These are phyloP conservation scores for Phortica variegata DNA, from an alignment of 1,140 invertebrate species.

Conservation along the genomic window DNA sequence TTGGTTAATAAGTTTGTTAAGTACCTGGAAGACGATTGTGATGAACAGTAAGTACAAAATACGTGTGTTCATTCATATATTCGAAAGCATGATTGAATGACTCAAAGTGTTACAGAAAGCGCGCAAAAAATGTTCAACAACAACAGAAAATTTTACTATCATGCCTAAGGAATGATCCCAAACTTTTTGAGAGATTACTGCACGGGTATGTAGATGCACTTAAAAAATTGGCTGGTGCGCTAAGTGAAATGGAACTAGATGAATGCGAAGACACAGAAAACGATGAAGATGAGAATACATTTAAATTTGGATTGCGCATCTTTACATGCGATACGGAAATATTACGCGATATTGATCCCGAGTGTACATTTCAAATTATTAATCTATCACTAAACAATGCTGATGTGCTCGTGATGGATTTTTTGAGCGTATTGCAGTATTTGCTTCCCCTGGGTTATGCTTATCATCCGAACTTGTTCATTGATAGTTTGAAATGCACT, in stretches of 20 bases:
- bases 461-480: slow-evolving; percentile 31
- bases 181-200: slow-evolving; percentile 30
- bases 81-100: background rate
- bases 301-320: slow-evolving; percentile 16
- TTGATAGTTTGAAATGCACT: slow-evolving; percentile 25
- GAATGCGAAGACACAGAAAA: slow-evolving; percentile 15
- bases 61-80: too few relatives aligned
- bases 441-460: slow-evolving; percentile 30
- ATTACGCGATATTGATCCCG: slow-evolving; percentile 33
- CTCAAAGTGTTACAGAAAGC: slow-evolving; percentile 10
- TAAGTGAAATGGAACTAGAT: slow-evolving; percentile 16
- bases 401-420: slow-evolving; percentile 25
- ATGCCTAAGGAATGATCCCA: slow-evolving; percentile 39
- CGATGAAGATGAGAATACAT: background rate
- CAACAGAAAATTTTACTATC: slow-evolving; percentile 41
- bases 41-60: slow-evolving; percentile 24
- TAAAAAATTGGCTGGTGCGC: slow-evolving; percentile 8
- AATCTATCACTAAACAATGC: slow-evolving; percentile 19
- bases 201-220: slow-evolving; percentile 34
- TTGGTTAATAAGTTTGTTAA: slow-evolving; percentile 40
- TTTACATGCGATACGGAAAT: slow-evolving; percentile 25
- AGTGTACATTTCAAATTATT: slow-evolving; percentile 28
- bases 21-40: slow-evolving; percentile 15
- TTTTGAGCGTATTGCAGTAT: slow-evolving; percentile 31
- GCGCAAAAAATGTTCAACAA: slow-evolving; percentile 29